phyloP scores from a whole-genome alignment of 2,797 vertebrate species.

The Hipposideros larvatus region DNA sequence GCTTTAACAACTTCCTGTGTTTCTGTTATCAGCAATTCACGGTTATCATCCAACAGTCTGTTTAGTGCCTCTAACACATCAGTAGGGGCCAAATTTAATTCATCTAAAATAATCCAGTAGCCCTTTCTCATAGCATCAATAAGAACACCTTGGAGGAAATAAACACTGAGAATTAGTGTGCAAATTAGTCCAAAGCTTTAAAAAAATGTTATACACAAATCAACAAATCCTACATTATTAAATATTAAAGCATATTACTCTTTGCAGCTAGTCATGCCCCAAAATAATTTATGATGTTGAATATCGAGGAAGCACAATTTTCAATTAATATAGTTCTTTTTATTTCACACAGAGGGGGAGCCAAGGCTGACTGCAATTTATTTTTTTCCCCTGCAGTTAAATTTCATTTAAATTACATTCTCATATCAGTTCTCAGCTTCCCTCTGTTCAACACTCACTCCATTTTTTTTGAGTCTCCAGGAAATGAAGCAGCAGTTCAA shows the following conservation, averaged over 20 bases:
- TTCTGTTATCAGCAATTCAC: constrained; percentile 97
- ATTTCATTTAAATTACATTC: constrained; percentile 48
- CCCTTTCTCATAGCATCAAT: constrained; percentile 98
- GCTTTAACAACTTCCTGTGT: constrained; percentile 98
- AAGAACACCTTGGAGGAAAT: constrained; percentile 91
- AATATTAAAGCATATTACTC: constrained; percentile 47
- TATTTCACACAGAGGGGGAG: neutral
- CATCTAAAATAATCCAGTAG: constrained; percentile 98
- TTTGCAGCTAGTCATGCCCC: neutral
- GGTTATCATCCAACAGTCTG: constrained; percentile 97
- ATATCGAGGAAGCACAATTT: neutral
- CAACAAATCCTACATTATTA: neutral
- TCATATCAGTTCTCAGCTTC: neutral
- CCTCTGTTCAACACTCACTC: neutral
- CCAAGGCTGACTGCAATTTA: neutral
- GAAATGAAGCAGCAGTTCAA: neutral
- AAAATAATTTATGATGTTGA: neutral
- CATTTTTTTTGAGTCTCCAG: constrained; percentile 8
- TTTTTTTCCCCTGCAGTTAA: neutral
- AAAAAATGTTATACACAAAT: neutral
- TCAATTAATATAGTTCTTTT: neutral
- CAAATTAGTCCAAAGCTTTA: neutral
- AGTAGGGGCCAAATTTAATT: constrained; percentile 97
- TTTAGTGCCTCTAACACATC: constrained; percentile 99
- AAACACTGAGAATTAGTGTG: constrained; percentile 33